Evolutionary conservation across 1,140 invertebrate genomes (phyloP), one percentile per base, ranked within the genome.

Genomic region (Bombus waltoni): DNA sequence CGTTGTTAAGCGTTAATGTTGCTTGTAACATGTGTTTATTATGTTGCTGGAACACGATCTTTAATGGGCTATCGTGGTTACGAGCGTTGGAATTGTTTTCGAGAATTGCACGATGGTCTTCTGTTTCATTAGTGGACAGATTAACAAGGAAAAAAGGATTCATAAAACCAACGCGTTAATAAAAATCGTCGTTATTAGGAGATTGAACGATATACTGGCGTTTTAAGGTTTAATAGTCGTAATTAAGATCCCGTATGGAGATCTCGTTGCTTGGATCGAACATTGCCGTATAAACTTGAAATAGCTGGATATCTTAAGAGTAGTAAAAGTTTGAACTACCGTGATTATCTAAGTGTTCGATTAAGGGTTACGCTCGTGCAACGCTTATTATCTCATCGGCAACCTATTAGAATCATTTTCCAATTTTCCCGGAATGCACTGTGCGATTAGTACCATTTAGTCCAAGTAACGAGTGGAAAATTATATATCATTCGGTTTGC

Each of bases 1-100:
- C 68, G 74, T 83, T 78, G 74, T 83, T 78, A 22, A 47, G 35
- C 66, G 65, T 62, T 79, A 62, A 84, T 84, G 75, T 62, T 62
- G 40, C 53, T 15, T 47, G 53, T 79, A 71, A 84, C 70, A 35
- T 47, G 76, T 84, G 66, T 59, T 71, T 62, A 72, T 72, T 71
- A 38, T 38, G 35, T 22, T n/a, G 9, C 0, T 28, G 15, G n/a
- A 77, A 66, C 22, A 9, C 18, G 18, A 5, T 35, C 76, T 59
- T 47, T 84, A 84, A 84, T 59, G 62, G 73, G 44, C 4, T 57
- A 6, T 25, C 18, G 53, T 10, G 35, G 38, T 47, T 74, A n/a
- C 57, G 9, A 18, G 25, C 1, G 8, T 15, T 3, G 25, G 71
- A 25, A 75, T 40, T 47, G 44, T 62, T 68, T n/a, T 6, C 25